A percentile compares a stretch with the other conserved stretches of the same genome.
Conservation (phyloP, 2,888 invertebrate species). For the Nephrocerus scutellatus region DNA sequence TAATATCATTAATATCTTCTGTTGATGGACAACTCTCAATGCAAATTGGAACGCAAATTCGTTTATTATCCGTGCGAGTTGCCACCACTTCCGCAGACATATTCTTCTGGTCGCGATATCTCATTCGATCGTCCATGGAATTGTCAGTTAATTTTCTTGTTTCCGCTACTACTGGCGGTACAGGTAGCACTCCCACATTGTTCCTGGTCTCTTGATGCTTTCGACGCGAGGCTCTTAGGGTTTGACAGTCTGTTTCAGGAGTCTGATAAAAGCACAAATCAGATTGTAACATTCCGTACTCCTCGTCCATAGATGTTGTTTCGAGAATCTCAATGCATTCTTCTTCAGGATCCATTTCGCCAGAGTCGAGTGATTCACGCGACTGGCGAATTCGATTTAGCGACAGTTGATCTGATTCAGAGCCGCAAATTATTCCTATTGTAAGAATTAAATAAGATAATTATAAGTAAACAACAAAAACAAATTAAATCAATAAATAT, state of each 20-base stretch:
- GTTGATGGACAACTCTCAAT: slow-evolving; percentile 21
- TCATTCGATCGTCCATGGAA: slow-evolving; percentile 28
- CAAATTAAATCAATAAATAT: neutral
- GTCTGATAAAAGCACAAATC: slow-evolving; percentile 44
- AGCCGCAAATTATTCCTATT: slow-evolving; percentile 52
- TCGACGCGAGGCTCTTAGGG: slow-evolving; percentile 40
- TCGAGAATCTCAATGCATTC: slow-evolving; percentile 49
- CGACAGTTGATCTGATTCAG: slow-evolving; percentile 48
- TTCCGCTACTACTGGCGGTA: slow-evolving; percentile 25
- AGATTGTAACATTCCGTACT: slow-evolving; percentile 43
- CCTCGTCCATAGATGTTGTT: slow-evolving; percentile 47
- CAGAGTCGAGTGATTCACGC: slow-evolving; percentile 68
- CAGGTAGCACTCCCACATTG: slow-evolving; percentile 19
- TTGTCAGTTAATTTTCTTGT: slow-evolving; percentile 23
- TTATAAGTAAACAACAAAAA: neutral
- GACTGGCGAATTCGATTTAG: slow-evolving; percentile 53
- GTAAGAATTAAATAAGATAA: slow-evolving; percentile 1
- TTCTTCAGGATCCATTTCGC: slow-evolving; percentile 56
- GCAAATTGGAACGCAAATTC: slow-evolving; percentile 27
- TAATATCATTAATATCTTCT: slow-evolving; percentile 18
- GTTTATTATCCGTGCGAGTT: slow-evolving; percentile 20
- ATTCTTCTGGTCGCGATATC: slow-evolving; percentile 36
- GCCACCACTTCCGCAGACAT: slow-evolving; percentile 30
- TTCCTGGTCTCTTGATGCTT: slow-evolving; percentile 34
- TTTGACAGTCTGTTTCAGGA: slow-evolving; percentile 42